Conservation (phyloP, 2,888 invertebrate genomes). For the Congeria kusceri region DNA sequence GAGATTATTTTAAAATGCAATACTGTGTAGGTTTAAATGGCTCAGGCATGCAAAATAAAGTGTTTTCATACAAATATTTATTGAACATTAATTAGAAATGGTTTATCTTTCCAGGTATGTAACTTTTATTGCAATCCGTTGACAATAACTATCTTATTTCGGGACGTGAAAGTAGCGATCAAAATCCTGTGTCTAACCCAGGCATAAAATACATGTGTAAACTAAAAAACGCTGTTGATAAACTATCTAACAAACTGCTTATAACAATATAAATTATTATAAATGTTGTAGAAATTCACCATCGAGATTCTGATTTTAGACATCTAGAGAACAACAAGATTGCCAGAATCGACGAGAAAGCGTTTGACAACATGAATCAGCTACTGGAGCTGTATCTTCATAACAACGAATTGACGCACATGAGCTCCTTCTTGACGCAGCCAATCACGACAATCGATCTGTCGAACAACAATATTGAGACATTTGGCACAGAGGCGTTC, state of each 20-base stretch:
- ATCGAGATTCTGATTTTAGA: conserved; percentile 41
- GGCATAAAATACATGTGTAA: too few relatives aligned
- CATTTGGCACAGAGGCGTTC: conserved; percentile 49
- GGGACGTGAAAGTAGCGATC: too few relatives aligned
- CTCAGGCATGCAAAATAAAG: too few relatives aligned
- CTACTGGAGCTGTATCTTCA: conserved; percentile 55
- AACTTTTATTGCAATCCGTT: too few relatives aligned
- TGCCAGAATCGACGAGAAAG: conserved; percentile 51
- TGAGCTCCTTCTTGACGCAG: conserved; percentile 47
- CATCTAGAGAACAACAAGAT: conserved; percentile 62
- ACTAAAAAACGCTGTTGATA: too few relatives aligned
- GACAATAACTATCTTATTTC: too few relatives aligned
- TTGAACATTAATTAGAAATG: too few relatives aligned
- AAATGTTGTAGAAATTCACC: background rate
- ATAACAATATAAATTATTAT: background rate
- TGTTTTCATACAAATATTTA: too few relatives aligned
- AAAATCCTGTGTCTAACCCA: too few relatives aligned
- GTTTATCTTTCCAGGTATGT: too few relatives aligned
- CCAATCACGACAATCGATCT: conserved; percentile 34
- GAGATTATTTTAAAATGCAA: too few relatives aligned
- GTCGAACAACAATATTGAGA: conserved; percentile 50
- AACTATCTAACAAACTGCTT: background rate
- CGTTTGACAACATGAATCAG: conserved; percentile 48
- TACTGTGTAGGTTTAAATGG: too few relatives aligned
- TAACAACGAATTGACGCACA: conserved; percentile 56